Evolutionary conservation across 2,113 vertebrate genomes (phyloP).

Genomic region (Halcyon senegalensis): DNA sequence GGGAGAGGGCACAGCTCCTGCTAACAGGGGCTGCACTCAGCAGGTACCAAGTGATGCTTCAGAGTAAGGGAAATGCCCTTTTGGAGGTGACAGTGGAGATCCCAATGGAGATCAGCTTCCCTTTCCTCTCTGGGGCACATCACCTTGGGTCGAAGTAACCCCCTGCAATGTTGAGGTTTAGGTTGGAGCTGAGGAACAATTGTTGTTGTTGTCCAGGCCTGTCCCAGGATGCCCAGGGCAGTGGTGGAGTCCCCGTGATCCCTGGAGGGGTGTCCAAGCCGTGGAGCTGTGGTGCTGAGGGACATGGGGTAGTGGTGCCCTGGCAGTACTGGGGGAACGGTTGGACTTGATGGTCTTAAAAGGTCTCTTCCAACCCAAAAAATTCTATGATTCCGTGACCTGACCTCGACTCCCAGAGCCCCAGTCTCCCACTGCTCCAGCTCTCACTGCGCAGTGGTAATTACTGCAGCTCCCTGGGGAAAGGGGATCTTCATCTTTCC

Average conservation of each 20-base stretch:
- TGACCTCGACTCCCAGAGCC: accelerated
- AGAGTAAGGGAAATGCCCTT: background rate
- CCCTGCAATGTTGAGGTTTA: background rate
- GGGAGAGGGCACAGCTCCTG: background rate
- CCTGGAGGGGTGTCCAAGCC: too few species aligned
- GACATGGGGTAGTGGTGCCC: too few species aligned
- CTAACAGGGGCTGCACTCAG: background rate
- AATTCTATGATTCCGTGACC: background rate
- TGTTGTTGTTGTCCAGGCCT: too few species aligned
- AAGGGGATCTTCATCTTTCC: background rate
- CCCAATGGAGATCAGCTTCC: accelerated
- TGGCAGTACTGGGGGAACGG: too few species aligned
- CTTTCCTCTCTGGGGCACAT: background rate
- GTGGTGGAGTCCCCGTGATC: too few species aligned
- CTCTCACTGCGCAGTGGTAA: background rate
- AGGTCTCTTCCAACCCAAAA: background rate
- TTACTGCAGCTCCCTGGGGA: background rate
- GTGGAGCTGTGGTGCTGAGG: too few species aligned
- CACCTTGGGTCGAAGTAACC: background rate
- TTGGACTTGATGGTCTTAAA: background rate
- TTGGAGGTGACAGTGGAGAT: background rate
- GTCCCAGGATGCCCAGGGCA: too few species aligned
- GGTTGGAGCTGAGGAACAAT: background rate
- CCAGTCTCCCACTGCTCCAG: background rate
- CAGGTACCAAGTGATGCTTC: background rate